Base-by-base conservation (phyloP, 2,888 invertebrate species). In the Psylliodes chrysocephalus region DNA sequence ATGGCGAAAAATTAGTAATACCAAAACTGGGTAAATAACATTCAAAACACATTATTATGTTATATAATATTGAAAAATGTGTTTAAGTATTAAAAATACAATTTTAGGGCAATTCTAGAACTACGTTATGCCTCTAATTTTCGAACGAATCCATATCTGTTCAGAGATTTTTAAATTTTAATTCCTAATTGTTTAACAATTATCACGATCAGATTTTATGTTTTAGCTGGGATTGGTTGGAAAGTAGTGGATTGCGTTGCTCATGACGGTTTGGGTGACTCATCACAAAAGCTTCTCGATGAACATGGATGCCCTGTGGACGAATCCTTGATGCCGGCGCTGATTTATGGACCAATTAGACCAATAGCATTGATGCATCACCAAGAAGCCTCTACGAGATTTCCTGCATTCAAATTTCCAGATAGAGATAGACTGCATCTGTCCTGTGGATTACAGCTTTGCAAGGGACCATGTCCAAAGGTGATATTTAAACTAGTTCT, bases 381-480 rank as follows among this genome's bases (percentile, higher is more conserved):
- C 59, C 83, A 83, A 68, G 83, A 82, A 68, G 83, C 82, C 0
- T 71, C 80, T 2, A 84, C 91, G 0, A 89, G 88, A 14, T 93
- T 93, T 82, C 88, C 91, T 0, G 93, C 93, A 2, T 93, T 93
- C 76, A 92, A 92, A 76, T 93, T 93, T 81, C 93, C 93, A 2
- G 92, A 92, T 75, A 85, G 91, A 68, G 91, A 91, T 65, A 88
- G 90, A 66, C 82, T 93, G 38, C 93, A 93, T 80, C 83, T 93
- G 46, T 89, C 89, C n/a, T 93, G 93, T 80, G 88, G 88, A 14
- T 86, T 93, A 42, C 90, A 91, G 72, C 82, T 93, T n/a, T 93
- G 93, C 76, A 88, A 89, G 79, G 89, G 89, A 52, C 84, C 83
- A 67, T 93, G 93, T 76, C 88, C 88, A 0, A 82, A 85, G 75